Conservation (phyloP, 2,113 vertebrate species). For the Neotoma lepida region DNA sequence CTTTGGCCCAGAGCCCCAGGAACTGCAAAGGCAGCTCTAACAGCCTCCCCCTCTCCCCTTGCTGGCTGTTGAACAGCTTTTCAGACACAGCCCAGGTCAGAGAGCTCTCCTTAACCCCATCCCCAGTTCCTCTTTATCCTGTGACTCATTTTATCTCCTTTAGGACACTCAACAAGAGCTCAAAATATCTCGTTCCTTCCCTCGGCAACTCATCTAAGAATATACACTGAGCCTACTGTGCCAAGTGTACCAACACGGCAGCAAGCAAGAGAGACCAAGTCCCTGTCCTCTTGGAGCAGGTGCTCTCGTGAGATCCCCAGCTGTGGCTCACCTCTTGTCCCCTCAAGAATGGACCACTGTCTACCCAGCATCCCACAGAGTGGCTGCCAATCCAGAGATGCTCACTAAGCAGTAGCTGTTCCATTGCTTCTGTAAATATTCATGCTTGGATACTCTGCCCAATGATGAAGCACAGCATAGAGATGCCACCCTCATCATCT, state of each 20-base stretch:
- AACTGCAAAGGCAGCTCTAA: neutral
- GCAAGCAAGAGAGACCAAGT: neutral
- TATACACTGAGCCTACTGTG: neutral
- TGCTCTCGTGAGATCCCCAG: neutral
- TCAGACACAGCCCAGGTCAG: neutral
- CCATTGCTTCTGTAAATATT: neutral
- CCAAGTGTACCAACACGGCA: neutral
- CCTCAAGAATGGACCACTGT: neutral
- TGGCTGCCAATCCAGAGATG: neutral
- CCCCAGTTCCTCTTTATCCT: neutral
- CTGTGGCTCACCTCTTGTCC: neutral
- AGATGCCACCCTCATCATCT: neutral
- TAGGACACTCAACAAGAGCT: conserved; percentile 7
- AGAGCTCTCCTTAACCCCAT: neutral
- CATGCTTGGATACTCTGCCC: neutral
- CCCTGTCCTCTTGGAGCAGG: neutral
- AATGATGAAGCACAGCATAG: neutral
- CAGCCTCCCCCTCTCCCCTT: neutral
- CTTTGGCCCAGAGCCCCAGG: neutral
- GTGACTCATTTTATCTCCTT: neutral
- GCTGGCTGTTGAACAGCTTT: neutral
- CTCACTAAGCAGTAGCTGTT: neutral
- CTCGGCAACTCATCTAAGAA: neutral
- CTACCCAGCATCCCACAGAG: neutral
- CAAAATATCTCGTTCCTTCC: neutral